Evolutionary conservation across 2,113 vertebrate species (phyloP).

Genomic region (Aptenodytes forsteri): DNA sequence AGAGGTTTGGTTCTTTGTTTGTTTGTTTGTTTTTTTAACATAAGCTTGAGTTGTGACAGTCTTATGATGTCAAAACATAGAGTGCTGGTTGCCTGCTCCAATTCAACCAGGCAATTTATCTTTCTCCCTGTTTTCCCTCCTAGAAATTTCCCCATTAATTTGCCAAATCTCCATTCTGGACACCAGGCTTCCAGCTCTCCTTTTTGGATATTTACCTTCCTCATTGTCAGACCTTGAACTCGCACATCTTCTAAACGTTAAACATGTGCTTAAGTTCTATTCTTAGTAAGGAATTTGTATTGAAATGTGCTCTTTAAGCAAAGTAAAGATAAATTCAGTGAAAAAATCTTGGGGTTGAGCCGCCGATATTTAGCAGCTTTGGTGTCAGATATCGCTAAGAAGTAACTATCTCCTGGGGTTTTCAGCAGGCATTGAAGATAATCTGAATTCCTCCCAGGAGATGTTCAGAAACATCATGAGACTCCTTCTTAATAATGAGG

Average conservation of each 20-base stretch:
- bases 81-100: neutral
- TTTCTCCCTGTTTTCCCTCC: neutral
- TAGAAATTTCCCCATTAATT: neutral
- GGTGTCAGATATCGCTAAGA: neutral
- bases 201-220: neutral
- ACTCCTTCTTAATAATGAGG: neutral
- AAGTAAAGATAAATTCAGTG: neutral
- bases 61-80: neutral
- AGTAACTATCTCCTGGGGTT: neutral
- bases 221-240: neutral
- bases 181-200: neutral
- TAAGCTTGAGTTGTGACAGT: neutral
- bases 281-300: neutral
- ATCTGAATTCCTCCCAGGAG: neutral
- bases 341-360: neutral
- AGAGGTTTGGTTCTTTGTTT: neutral
- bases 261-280: neutral
- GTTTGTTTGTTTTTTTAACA: neutral
- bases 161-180: neutral
- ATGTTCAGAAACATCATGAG: neutral
- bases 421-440: neutral
- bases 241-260: neutral
- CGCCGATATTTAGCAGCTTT: neutral
- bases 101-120: neutral
- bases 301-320: neutral